phyloP scores from a whole-genome alignment of 2,888 invertebrate species.

The Dromius quadrimaculatus region DNA sequence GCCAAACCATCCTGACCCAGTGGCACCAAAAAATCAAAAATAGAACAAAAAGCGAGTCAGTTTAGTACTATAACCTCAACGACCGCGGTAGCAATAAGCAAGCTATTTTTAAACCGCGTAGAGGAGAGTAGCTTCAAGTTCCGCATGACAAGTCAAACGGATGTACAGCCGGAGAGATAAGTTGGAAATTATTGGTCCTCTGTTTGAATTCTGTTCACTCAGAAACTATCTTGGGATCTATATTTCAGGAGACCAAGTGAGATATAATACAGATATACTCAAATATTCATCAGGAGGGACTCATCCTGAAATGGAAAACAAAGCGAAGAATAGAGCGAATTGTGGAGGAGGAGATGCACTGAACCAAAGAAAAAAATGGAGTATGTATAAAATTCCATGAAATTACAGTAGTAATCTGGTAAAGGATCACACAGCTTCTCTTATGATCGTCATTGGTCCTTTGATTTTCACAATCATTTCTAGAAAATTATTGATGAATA shows the following conservation, averaged over 20 bases:
- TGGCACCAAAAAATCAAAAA: conserved; percentile 14
- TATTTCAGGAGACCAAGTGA: neutral
- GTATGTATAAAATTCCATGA: too few species aligned
- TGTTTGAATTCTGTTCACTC: too few species aligned
- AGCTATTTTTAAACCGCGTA: conserved; percentile 32
- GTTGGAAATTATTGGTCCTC: conserved; percentile 28
- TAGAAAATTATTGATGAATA: too few species aligned
- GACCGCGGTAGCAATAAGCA: conserved; percentile 2
- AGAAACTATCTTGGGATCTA: conserved; percentile 26
- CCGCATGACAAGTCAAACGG: conserved; percentile 36
- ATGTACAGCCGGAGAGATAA: conserved; percentile 27
- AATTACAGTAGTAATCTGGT: too few species aligned
- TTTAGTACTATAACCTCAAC: conserved; percentile 17
- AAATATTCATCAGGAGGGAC: neutral
- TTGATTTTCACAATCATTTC: too few species aligned
- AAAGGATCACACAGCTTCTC: too few species aligned
- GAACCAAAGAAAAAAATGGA: too few species aligned
- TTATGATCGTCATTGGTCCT: too few species aligned
- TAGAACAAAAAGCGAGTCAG: conserved; percentile 30
- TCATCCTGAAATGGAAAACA: too few species aligned
- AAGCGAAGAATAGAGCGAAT: too few species aligned
- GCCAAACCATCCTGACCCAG: conserved; percentile 36
- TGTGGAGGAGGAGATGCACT: too few species aligned
- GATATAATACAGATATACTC: conserved; percentile 4
- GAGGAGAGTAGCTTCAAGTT: neutral